Evolutionary conservation across 2,797 vertebrate genomes (phyloP).

Genomic region (Rachycentron canadum): DNA sequence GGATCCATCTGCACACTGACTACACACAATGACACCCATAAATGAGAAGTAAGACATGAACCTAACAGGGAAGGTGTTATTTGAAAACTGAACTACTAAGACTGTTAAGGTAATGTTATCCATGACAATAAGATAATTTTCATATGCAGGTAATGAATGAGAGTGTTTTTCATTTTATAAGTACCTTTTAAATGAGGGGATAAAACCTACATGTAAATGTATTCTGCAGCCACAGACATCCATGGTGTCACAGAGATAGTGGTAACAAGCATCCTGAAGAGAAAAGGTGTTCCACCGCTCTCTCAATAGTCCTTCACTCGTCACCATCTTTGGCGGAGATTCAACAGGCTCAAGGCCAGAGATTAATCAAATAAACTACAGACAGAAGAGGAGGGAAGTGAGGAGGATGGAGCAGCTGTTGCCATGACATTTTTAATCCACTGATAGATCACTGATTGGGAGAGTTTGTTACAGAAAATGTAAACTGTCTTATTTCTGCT

Average conservation of each 20-base stretch:
- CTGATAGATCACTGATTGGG: slow-evolving; percentile 36
- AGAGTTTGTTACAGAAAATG: slow-evolving; percentile 15
- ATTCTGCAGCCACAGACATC: too few relatives aligned
- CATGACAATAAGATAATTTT: background rate
- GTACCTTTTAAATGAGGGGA: background rate
- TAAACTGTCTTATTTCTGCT: slow-evolving; percentile 6
- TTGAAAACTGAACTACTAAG: background rate
- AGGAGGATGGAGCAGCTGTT: slow-evolving; percentile 65
- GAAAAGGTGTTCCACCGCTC: slow-evolving; percentile 54
- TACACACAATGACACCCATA: background rate
- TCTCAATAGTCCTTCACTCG: slow-evolving; percentile 52
- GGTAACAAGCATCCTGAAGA: slow-evolving; percentile 27
- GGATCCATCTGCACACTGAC: background rate
- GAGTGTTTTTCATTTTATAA: background rate
- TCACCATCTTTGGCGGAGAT: slow-evolving; percentile 55
- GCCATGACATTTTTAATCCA: slow-evolving; percentile 68
- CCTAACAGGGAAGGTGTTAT: too few relatives aligned
- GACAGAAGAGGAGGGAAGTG: slow-evolving; percentile 50
- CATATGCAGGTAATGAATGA: background rate
- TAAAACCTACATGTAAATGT: background rate
- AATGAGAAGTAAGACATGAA: too few relatives aligned
- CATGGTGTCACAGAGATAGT: background rate
- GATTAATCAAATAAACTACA: slow-evolving; percentile 67
- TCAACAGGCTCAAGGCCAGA: slow-evolving; percentile 69
- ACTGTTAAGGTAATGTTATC: background rate